Evolutionary conservation across 2,888 invertebrate species (phyloP).

Genomic region (Fragum fragum): DNA sequence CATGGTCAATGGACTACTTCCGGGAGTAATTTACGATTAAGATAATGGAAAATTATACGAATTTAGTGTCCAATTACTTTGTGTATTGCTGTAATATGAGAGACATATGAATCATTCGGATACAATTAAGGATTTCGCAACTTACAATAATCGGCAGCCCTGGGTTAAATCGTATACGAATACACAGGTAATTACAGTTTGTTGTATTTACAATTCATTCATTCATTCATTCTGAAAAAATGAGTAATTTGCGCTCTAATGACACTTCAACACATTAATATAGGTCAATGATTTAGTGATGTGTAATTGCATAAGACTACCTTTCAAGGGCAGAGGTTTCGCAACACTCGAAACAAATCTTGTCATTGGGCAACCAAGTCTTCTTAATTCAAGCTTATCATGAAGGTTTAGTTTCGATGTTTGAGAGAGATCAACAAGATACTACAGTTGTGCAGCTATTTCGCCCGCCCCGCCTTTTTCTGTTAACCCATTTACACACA

Average conservation of each 20-base stretch:
- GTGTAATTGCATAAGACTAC: no score
- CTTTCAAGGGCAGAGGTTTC: no score
- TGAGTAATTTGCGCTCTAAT: neutral
- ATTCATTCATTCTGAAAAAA: neutral
- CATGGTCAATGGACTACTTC: constrained; percentile 49
- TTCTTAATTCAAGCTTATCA: no score
- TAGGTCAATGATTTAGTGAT: no score
- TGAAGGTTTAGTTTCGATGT: no score
- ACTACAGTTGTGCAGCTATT: no score
- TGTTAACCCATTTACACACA: no score
- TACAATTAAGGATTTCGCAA: neutral
- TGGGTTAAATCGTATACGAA: neutral
- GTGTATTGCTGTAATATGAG: neutral
- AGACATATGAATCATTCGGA: neutral
- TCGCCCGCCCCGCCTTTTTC: no score
- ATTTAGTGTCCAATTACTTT: neutral
- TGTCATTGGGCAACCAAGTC: no score
- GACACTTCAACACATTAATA: no score
- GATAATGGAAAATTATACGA: constrained; percentile 8
- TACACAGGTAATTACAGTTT: neutral
- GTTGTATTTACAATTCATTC: neutral
- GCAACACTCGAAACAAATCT: no score
- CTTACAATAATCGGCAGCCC: neutral
- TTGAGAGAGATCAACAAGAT: no score
- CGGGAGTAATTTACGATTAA: constrained; percentile 27